phyloP scores from a whole-genome alignment of 2,113 vertebrate species.

The Chinchilla lanigera region DNA sequence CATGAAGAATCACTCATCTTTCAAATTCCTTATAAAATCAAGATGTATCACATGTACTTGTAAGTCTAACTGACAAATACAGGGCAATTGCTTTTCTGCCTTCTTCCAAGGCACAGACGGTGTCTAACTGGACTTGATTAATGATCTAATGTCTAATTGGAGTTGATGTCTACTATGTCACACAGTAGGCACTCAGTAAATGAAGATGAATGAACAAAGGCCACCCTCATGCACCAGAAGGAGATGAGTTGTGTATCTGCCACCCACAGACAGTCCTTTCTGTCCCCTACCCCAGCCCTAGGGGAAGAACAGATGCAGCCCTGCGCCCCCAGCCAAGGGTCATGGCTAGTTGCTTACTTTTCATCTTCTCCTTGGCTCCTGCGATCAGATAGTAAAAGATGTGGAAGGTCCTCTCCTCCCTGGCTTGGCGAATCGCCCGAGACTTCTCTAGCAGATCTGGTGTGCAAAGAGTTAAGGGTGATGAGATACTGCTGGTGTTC shows the following conservation, averaged over 20 bases:
- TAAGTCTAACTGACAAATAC: background rate
- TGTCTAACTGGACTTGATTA: background rate
- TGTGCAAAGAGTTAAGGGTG: slow-evolving; percentile 64
- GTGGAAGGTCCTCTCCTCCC: slow-evolving; percentile 90
- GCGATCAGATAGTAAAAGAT: slow-evolving; percentile 91
- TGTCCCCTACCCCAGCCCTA: accelerated
- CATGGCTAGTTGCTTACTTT: slow-evolving; percentile 82
- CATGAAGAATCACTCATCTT: background rate
- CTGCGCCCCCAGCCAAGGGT: accelerated
- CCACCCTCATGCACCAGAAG: background rate
- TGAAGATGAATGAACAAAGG: background rate
- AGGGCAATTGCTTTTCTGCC: background rate
- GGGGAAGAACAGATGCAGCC: accelerated
- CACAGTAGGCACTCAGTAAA: background rate
- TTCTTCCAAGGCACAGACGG: background rate
- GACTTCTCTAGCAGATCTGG: slow-evolving; percentile 92
- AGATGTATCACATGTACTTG: background rate
- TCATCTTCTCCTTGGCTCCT: slow-evolving; percentile 89
- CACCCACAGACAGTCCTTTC: background rate
- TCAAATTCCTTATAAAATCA: background rate
- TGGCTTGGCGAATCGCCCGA: slow-evolving; percentile 89
- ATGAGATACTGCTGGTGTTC: background rate
- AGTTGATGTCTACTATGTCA: background rate
- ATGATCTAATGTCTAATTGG: background rate
- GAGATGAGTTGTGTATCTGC: accelerated